phyloP scores from a whole-genome alignment of 2,888 invertebrate genomes.

The Dolomedes plantarius region DNA sequence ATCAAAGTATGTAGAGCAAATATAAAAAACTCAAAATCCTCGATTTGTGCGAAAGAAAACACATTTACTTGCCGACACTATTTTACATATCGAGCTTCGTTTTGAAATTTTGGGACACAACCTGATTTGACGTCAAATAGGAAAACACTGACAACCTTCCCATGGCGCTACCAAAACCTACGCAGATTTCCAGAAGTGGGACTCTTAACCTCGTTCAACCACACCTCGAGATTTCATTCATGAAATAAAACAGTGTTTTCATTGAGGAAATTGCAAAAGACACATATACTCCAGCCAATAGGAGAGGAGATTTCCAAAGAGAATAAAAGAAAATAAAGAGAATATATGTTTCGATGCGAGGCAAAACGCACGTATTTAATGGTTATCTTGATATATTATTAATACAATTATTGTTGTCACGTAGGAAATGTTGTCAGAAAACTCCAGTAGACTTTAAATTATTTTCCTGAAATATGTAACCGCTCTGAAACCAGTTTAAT shows the following conservation, averaged over 20 bases:
- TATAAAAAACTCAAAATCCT: no score
- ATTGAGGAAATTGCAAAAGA: conserved; percentile 35
- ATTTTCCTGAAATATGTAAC: background rate
- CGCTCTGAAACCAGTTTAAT: background rate
- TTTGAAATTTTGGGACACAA: background rate
- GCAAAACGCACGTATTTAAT: background rate
- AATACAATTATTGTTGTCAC: conserved; percentile 4
- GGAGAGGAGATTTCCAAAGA: background rate
- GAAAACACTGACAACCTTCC: background rate
- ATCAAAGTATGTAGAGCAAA: no score
- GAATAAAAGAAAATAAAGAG: background rate
- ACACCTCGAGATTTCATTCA: conserved; percentile 56
- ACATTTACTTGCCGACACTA: background rate
- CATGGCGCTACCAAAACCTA: conserved; percentile 13
- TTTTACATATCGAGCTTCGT: background rate
- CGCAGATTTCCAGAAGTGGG: conserved; percentile 25
- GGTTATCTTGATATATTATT: conserved; percentile 8
- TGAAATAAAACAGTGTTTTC: conserved; percentile 26
- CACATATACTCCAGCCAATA: background rate
- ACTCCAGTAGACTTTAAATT: background rate
- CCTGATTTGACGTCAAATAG: background rate
- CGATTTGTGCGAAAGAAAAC: no score
- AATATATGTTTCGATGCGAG: background rate
- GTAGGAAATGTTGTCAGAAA: background rate
- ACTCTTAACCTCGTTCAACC: conserved; percentile 50